Percentiles rank a stretch among this genome's conserved stretches.
phyloP scores from a whole-genome alignment of 64 coral and sea anemone species.

The Acropora tenuis region DNA sequence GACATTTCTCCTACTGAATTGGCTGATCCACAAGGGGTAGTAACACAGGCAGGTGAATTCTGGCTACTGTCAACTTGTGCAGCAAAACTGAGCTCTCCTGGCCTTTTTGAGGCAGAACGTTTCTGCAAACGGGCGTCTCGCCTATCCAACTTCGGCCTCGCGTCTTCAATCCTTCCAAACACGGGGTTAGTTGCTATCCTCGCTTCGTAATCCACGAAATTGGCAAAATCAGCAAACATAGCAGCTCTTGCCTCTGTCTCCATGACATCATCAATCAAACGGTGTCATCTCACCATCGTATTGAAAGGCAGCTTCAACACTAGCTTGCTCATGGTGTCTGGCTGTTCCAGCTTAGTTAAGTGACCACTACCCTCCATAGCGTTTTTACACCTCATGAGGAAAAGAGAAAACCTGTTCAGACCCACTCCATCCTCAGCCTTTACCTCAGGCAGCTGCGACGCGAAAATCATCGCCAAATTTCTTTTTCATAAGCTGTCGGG shows the following conservation, averaged over 20 bases:
- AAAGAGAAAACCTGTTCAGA: constrained; percentile 33
- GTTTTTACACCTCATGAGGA: constrained; percentile 58
- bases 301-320: constrained; percentile 51
- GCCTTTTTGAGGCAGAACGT: neutral
- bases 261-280: constrained; percentile 14
- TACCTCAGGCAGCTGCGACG: neutral
- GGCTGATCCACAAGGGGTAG: neutral
- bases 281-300: constrained; percentile 36
- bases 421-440: neutral
- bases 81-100: neutral
- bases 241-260: constrained; percentile 25
- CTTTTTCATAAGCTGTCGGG: constrained; percentile 17
- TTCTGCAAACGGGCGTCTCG: neutral
- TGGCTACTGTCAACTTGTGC: neutral
- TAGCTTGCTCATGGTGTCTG: constrained; percentile 25
- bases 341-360: constrained; percentile 53
- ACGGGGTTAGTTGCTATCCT: constrained; percentile 1
- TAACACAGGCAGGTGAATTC: neutral
- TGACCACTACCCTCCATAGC: constrained; percentile 55
- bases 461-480: constrained; percentile 24
- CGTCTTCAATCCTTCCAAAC: constrained; percentile 13
- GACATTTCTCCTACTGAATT: neutral
- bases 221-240: constrained; percentile 15
- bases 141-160: neutral
- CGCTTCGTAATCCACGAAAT: constrained; percentile 3